These are phyloP conservation scores for Choristoneura rosaceana DNA, from an alignment of 2,888 invertebrate species.

Conservation along the genomic window DNA sequence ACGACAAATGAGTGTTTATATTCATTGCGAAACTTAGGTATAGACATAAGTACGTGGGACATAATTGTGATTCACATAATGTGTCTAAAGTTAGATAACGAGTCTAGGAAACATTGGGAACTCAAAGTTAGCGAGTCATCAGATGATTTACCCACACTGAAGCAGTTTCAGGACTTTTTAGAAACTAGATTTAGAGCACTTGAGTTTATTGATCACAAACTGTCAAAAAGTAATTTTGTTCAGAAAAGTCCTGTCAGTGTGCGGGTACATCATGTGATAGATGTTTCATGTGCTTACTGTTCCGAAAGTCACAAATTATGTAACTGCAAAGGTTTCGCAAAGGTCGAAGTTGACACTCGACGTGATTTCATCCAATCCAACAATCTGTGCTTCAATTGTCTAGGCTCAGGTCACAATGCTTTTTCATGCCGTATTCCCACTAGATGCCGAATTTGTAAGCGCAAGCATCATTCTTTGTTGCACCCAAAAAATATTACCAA, in stretches of 20 bases:
- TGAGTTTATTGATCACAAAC: slow-evolving; percentile 27
- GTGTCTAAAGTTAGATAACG: slow-evolving; percentile 44
- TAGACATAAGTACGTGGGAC: slow-evolving; percentile 43
- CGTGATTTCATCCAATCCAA: slow-evolving; percentile 22
- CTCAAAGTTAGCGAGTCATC: slow-evolving; percentile 17
- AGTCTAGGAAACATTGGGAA: slow-evolving; percentile 47
- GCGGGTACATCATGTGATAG: neutral
- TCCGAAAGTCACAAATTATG: slow-evolving; percentile 5
- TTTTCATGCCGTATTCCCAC: slow-evolving; percentile 37
- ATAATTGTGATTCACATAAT: slow-evolving; percentile 43
- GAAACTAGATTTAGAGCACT: slow-evolving; percentile 26
- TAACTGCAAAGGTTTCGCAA: slow-evolving; percentile 6
- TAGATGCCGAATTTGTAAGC: slow-evolving; percentile 42
- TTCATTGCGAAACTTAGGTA: slow-evolving; percentile 31
- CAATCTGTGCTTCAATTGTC: slow-evolving; percentile 45
- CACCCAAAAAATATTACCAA: slow-evolving; percentile 32
- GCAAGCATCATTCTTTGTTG: slow-evolving; percentile 45
- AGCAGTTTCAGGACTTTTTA: slow-evolving; percentile 32
- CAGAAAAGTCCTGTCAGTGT: neutral
- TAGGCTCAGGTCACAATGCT: slow-evolving; percentile 34
- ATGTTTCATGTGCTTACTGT: slow-evolving; percentile 10
- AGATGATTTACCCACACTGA: slow-evolving; percentile 28
- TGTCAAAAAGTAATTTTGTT: slow-evolving; percentile 23
- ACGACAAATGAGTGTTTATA: slow-evolving; percentile 9
- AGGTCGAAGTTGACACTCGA: slow-evolving; percentile 3